These are phyloP conservation scores for Hoplostethus mediterraneus DNA, from an alignment of 2,797 vertebrate genomes.

Conservation along the genomic window DNA sequence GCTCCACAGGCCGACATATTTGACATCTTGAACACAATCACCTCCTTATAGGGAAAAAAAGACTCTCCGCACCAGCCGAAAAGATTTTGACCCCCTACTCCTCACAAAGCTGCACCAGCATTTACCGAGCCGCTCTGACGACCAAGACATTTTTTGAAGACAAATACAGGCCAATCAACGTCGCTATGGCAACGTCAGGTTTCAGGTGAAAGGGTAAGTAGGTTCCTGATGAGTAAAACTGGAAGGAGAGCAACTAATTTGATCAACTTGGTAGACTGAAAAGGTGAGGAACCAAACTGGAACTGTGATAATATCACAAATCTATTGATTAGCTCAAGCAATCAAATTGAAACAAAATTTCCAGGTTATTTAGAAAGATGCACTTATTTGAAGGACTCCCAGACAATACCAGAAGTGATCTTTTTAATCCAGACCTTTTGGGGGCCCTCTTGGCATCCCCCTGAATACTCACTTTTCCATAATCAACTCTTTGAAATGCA, in stretches of 20 bases:
- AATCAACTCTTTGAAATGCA: conserved; percentile 7
- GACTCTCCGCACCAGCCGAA: conserved; percentile 13
- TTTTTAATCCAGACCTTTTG: conserved; percentile 17
- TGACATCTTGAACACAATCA: conserved; percentile 14
- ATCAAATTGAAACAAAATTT: conserved; percentile 48
- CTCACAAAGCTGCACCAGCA: conserved; percentile 41
- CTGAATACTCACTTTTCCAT: background rate
- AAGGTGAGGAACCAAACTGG: conserved; percentile 36
- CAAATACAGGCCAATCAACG: conserved; percentile 71
- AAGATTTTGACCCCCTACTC: conserved; percentile 45
- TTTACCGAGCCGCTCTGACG: conserved; percentile 30
- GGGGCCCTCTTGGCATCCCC: background rate
- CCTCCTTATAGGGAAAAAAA: conserved; percentile 2
- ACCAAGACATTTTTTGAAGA: conserved; percentile 64
- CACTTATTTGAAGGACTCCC: background rate
- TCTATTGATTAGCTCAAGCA: conserved; percentile 50
- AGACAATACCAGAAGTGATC: background rate
- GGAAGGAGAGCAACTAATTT: conserved; percentile 60
- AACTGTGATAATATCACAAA: conserved; percentile 44
- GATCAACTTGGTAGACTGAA: conserved; percentile 58
- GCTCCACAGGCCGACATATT: background rate
- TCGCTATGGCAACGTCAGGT: conserved; percentile 81
- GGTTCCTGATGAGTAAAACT: conserved; percentile 48
- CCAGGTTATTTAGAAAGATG: conserved; percentile 13
- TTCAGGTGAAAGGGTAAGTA: conserved; percentile 74